Evolutionary conservation across 2,888 invertebrate genomes (phyloP), one percentile per base, ranked within the genome.

Genomic region (Hedya salicella): DNA sequence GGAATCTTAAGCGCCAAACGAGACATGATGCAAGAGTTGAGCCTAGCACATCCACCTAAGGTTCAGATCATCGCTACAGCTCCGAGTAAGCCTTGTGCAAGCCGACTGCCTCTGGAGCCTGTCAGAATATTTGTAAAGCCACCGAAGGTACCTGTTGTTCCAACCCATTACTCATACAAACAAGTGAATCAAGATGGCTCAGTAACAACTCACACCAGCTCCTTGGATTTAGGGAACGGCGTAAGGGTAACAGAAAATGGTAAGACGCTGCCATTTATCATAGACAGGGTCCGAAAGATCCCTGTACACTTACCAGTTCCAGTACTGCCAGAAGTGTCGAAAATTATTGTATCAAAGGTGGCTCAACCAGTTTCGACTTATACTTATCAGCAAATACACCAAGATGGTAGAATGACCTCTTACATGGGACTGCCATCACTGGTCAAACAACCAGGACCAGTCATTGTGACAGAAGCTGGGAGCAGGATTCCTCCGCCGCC

Each of bases 121-220:
- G 36, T 40, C 30, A 53, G 25, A 25, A 39, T 62, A 1, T 11
- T 46, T 14, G 53, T 56, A 14, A 16, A 30, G 17, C 60, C 61
- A 40, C 56, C 50, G 30, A 52, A 13, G 16, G 42, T 36, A 17
- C 62, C 68, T 9, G n/a, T 60, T 14, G 21, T 53, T 48, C 64
- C 64, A n/a, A 60, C 60, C 14, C 59, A 39, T 49, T 70, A 67
- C 42, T 68, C 62, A 14, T 70, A 70, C 50, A 69, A 68, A 30
- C 65, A 70, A 42, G 39, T 68, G 6, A 64, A 69, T 14, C 48
- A 54, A 44, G 69, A 70, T 14, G 70, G 70, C 1, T 68, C 70
- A 21, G 19, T 60, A 17, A 56, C 68, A 13, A 57, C 56, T 32
- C 59, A 67, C 48, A 48, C 53, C n/a, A 57, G 65, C 14, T 54